Evolutionary conservation across 2,113 vertebrate genomes (phyloP), one percentile per base, ranked within the genome.

Genomic region (Neolamprologus fasciatus): DNA sequence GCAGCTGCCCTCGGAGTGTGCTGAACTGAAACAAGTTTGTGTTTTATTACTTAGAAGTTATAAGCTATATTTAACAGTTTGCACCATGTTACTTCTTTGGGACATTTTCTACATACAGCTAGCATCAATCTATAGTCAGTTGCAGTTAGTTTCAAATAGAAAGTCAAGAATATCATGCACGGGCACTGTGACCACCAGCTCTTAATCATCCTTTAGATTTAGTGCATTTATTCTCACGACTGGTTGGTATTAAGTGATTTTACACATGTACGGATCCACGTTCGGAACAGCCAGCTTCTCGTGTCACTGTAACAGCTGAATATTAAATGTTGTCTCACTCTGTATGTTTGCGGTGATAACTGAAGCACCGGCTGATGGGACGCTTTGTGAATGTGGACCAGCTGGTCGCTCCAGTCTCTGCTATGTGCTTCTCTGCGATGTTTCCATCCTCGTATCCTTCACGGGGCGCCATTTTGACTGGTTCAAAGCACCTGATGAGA

Each of bases 51-150:
- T 40, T 40, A 14, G 19, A 68, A 40, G 33, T 68, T 40, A 21
- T 21, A 68, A 2, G 10, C 19, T 40, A 68, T 40, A 37, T 8
- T 68, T 68, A 68, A 0, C 0, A 68, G 19, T 40, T 66, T 66
- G 19, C 33, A 37, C 33, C 33, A 8, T 21, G 19, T 1, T 68
- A 68, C 33, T 8, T 37, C 4, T 37, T 68, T 37, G 61, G 33
- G 33, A 0, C 31, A 66, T 66, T 66, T 66, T n/a, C 61, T 66
- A 66, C 61, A 37, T 35, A 37, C 19, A 66, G 33, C 3, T 21
- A 10, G 10, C 33, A 37, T 68, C 19, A 37, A 21, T 37, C 61
- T 68, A 8, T 68, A 21, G 19, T 68, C 61, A 37, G 61, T 5
- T 66, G 19, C 33, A 66, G 61, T 0, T 21, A 37, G 61, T 66